Evolutionary conservation across 1,140 invertebrate genomes (phyloP), one percentile per base, ranked within the genome.

Genomic region (Colletes gigas): DNA sequence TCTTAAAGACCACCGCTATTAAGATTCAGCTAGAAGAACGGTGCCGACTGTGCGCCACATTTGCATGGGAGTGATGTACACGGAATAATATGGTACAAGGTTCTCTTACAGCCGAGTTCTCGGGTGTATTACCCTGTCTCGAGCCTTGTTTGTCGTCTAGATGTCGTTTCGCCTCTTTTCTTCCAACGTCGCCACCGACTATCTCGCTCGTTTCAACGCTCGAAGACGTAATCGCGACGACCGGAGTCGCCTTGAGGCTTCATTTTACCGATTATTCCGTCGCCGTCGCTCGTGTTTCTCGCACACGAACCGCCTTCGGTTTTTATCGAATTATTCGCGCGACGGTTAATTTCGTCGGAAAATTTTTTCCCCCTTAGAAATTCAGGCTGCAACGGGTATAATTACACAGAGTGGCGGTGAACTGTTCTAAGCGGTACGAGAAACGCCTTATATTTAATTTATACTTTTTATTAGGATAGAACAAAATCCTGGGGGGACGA

Each of bases 1-100:
- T 30, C 30, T 30, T 30, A 30, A 30, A 30, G 30, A 30, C 30
- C 30, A 30, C 30, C 30, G 30, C 30, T 30, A 44, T 52, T 78
- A 63, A 70, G 69, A 72, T 65, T 73, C 70, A 76, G 69, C 6
- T 3, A 60, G 63, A 71, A 54, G 54, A 68, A 66, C 30, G 30
- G 30, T 59, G 44, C 21, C 17, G 50, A 54, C n/a, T 12, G 17
- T 47, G 17, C 14, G 52, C 8, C 12, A 6, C n/a, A 59, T 83
- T 9, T 17, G 74, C 71, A 83, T 86, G 60, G 84, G 74, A 78
- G 83, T 84, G 74, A 86, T 86, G 77, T 86, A 82, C 63, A 72
- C 65, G 73, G 79, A 73, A 81, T 54, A 82, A 86, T 86, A 69
- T 86, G 59, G 83, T 65, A 86, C 84, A 86, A 86, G 84, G 84